Conservation (phyloP, 64 coral and sea anemone species). For the Actinia equina region DNA sequence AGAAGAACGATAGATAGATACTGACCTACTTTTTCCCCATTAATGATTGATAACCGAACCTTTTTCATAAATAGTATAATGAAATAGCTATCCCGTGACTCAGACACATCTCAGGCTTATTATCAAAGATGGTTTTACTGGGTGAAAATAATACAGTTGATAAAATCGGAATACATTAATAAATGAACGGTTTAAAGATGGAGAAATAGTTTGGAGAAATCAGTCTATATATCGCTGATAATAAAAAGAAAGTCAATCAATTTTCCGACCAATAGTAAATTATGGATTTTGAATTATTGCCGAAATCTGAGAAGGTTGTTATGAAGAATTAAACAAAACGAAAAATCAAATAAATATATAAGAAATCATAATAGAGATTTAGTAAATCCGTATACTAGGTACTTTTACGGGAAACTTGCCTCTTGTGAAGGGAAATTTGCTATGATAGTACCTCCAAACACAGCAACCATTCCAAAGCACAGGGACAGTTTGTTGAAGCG, state of each 20-base stretch:
- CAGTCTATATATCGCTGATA: not conserved
- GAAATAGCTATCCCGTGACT: not conserved
- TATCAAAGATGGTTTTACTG: too few relatives aligned
- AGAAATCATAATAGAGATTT: too few relatives aligned
- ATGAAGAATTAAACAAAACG: too few relatives aligned
- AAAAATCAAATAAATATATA: too few relatives aligned
- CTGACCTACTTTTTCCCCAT: not conserved
- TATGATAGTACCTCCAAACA: conserved; percentile 77
- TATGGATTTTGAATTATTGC: too few relatives aligned
- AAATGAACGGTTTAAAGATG: not conserved
- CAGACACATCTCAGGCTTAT: too few relatives aligned
- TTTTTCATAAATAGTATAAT: not conserved
- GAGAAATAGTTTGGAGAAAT: not conserved
- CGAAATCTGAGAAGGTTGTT: too few relatives aligned
- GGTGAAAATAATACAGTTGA: not conserved
- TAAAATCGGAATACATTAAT: not conserved
- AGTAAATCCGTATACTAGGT: too few relatives aligned
- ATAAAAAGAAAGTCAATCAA: not conserved
- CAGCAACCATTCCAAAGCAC: conserved; percentile 62
- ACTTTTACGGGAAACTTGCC: conserved; percentile 35
- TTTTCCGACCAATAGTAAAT: too few relatives aligned
- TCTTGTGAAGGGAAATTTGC: conserved; percentile 92
- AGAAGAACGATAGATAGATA: not conserved
- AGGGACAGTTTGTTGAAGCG: conserved; percentile 76
- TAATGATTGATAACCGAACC: not conserved